phyloP scores from a whole-genome alignment of 2,797 vertebrate genomes.

The Lepus townsendii region DNA sequence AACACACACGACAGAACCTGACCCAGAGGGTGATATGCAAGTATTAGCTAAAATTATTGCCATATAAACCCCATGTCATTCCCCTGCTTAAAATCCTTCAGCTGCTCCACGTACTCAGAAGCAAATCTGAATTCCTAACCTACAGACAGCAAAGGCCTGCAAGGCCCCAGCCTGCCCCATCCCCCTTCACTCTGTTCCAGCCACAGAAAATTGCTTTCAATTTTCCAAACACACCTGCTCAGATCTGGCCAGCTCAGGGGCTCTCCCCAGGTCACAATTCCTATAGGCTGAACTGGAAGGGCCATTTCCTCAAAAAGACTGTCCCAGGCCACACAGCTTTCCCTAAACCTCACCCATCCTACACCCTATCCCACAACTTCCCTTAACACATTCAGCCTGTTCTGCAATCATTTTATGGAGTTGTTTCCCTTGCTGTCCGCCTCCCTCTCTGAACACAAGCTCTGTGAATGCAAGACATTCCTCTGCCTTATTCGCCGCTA shows the following conservation, averaged over 20 bases:
- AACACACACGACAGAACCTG: background rate
- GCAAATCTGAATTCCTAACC: background rate
- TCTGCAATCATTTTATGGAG: background rate
- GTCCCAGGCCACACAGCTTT: background rate
- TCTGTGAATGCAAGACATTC: background rate
- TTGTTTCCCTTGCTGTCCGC: background rate
- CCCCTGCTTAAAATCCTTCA: background rate
- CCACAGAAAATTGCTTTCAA: background rate
- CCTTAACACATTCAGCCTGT: background rate
- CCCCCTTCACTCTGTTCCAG: background rate
- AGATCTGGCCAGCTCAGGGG: background rate
- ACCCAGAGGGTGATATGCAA: background rate
- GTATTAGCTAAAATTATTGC: conserved; percentile 32
- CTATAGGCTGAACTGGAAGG: background rate
- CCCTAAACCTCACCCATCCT: background rate
- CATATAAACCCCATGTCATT: background rate
- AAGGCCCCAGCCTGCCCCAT: background rate
- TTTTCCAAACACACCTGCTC: background rate
- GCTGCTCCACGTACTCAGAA: background rate
- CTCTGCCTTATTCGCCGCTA: background rate
- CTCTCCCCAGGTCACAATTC: background rate
- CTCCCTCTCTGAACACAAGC: conserved; percentile 11
- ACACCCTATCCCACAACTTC: background rate
- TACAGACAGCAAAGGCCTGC: background rate
- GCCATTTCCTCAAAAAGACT: background rate